A percentile compares a stretch with the other conserved stretches of the same genome.
Evolutionary conservation across 2,888 invertebrate genomes (phyloP).

Genomic region (Amblyteles armatorius): DNA sequence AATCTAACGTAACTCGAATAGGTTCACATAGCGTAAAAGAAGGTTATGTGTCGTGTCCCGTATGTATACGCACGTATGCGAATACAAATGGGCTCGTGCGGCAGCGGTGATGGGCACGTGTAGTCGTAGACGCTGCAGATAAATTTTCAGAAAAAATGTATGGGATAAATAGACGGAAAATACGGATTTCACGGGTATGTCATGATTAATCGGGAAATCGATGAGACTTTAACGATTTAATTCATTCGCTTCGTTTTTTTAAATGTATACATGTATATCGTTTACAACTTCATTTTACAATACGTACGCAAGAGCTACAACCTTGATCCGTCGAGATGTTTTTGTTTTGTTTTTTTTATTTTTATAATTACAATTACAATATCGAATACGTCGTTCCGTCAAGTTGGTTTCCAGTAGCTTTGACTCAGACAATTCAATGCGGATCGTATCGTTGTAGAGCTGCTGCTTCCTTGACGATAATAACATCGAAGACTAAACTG

Average conservation of each 20-base stretch:
- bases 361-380: constrained; percentile 43
- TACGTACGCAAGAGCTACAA: constrained; percentile 52
- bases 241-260: constrained; percentile 56
- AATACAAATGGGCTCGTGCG: background rate
- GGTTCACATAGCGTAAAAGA: too few relatives aligned
- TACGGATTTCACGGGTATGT: background rate
- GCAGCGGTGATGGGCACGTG: background rate
- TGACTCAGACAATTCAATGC: background rate
- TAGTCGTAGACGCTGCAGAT: background rate
- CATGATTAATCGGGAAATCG: background rate
- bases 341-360: background rate
- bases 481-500: constrained; percentile 59
- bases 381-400: constrained; percentile 5
- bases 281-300: constrained; percentile 64
- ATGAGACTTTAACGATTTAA: constrained; percentile 7
- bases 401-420: background rate
- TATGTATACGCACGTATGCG: too few relatives aligned
- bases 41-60: too few relatives aligned
- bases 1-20: too few relatives aligned
- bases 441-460: background rate
- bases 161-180: background rate
- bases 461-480: background rate
- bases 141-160: background rate
- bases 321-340: constrained; percentile 42
- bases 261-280: constrained; percentile 62